Evolutionary conservation across 2,113 vertebrate species (phyloP).

Genomic region (Lasiurus borealis): DNA sequence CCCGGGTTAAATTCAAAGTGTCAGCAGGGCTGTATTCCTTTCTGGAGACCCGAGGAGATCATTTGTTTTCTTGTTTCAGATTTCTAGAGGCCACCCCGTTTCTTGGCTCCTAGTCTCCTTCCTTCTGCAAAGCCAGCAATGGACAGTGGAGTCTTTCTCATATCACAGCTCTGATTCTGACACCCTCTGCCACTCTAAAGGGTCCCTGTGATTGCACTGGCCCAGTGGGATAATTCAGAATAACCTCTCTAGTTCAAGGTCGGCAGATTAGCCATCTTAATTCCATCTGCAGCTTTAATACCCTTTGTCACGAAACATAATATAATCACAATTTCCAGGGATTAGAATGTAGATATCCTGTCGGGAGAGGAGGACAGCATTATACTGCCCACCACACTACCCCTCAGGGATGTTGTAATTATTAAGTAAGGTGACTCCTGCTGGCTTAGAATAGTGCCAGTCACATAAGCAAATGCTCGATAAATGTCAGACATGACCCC

Average conservation of each 20-base stretch:
- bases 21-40: not conserved
- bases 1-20: not conserved
- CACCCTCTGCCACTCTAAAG: not conserved
- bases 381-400: not conserved
- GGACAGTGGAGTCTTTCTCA: not conserved
- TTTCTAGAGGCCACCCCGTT: not conserved
- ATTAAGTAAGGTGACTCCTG: not conserved
- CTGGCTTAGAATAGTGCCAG: not conserved
- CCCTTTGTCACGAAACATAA: not conserved
- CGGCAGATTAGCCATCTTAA: not conserved
- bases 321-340: not conserved
- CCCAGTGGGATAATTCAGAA: not conserved
- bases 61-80: not conserved
- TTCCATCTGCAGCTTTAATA: not conserved
- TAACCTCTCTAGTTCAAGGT: not conserved
- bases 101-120: not conserved
- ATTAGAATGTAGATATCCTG: not conserved
- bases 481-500: not conserved
- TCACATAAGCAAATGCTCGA: not conserved
- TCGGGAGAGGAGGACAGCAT: not conserved
- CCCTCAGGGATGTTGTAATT: not conserved
- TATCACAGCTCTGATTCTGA: not conserved
- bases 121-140: not conserved
- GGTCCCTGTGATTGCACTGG: not conserved
- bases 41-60: not conserved